phyloP scores from a whole-genome alignment of 2,113 vertebrate species.

The Cervus canadensis region DNA sequence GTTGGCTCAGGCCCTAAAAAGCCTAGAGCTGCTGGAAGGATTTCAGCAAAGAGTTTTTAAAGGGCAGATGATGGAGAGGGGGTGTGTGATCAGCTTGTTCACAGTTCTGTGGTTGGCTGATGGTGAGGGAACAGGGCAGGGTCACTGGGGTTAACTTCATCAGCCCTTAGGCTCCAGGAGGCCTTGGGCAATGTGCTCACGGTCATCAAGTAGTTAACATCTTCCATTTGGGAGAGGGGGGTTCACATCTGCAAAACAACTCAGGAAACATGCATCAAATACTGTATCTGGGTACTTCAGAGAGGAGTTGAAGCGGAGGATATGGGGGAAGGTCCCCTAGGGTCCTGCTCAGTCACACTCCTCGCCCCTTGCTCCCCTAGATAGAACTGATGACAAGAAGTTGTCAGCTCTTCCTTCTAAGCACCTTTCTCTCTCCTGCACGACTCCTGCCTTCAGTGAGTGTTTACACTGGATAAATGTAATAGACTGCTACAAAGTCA shows the following conservation, averaged over 20 bases:
- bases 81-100: background rate
- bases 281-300: background rate
- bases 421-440: background rate
- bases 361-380: background rate
- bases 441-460: background rate
- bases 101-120: background rate
- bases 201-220: background rate
- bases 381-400: background rate
- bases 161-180: background rate
- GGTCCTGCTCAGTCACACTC: background rate
- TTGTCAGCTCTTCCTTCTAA: background rate
- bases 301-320: background rate
- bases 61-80: background rate
- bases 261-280: background rate
- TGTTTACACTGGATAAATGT: background rate
- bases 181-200: background rate
- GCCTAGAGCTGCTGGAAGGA: background rate
- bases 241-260: background rate
- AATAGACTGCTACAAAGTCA: background rate
- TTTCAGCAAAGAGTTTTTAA: background rate
- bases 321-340: background rate
- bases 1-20: background rate
- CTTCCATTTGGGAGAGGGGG: background rate
- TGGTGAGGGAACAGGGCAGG: background rate
- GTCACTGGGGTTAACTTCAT: background rate